A percentile compares a stretch with the other conserved stretches of the same genome.
phyloP scores from a whole-genome alignment of 2,797 vertebrate genomes.

The Pelodytes ibericus region DNA sequence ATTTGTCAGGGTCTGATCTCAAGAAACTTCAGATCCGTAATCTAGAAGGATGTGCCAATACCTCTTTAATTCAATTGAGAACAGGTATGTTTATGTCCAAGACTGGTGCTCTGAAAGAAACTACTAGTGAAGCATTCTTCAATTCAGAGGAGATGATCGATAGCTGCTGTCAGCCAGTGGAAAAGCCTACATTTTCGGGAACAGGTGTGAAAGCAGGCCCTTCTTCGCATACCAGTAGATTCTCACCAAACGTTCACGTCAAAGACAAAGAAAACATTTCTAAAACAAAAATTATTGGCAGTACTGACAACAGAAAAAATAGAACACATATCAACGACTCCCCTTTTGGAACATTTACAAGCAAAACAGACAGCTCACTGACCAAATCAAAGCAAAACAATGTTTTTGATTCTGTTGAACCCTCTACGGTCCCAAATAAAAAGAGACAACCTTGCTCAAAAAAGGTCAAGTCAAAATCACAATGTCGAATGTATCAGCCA shows the following conservation, averaged over 20 bases:
- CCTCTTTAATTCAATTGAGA: conserved; percentile 75
- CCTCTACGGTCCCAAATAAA: conserved; percentile 87
- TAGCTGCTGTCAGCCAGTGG: conserved; percentile 88
- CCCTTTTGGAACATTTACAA: conserved; percentile 90
- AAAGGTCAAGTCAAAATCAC: conserved; percentile 91
- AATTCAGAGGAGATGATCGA: conserved; percentile 70
- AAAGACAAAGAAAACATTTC: conserved; percentile 94
- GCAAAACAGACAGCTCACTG: conserved; percentile 84
- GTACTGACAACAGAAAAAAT: conserved; percentile 80
- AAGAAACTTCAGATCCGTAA: conserved; percentile 84
- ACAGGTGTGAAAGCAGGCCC: conserved; percentile 80
- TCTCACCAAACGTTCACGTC: conserved; percentile 84
- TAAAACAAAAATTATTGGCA: conserved; percentile 84
- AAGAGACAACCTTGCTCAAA: conserved; percentile 95
- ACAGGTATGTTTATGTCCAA: conserved; percentile 84
- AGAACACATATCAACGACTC: conserved; percentile 90
- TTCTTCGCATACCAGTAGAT: conserved; percentile 81
- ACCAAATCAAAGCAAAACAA: conserved; percentile 83
- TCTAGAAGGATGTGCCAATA: conserved; percentile 85
- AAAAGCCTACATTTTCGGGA: conserved; percentile 91
- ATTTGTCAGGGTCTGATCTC: conserved; percentile 85
- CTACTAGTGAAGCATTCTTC: conserved; percentile 75
- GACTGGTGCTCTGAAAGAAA: conserved; percentile 77
- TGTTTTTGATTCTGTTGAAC: conserved; percentile 84
- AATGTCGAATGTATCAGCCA: conserved; percentile 86